Evolutionary conservation across 2,113 vertebrate genomes (phyloP), one percentile per base, ranked within the genome.

Genomic region (Eurypyga helias): DNA sequence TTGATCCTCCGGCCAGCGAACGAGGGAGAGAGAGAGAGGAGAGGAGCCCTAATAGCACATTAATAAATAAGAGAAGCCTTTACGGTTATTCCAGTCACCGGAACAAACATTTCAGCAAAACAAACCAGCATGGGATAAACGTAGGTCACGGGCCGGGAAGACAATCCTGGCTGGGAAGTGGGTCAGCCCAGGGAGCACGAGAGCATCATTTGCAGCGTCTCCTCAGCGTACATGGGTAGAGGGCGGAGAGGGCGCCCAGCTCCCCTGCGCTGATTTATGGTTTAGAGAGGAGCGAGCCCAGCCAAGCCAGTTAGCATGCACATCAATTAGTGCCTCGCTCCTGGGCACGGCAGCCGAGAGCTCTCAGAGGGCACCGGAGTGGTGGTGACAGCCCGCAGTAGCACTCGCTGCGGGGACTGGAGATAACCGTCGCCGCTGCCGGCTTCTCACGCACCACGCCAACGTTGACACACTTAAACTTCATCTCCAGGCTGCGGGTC

Each of bases 131-230:
- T 21, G 88, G 72, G 72, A 94, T 90, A 89, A 95, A 89, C 72
- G 55, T 34, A 93, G 55, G 10, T 88, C 90, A 93, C 3, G 1
- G 75, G 41, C 89, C 23, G 1, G 81, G 87, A 85, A 80, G 71
- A 86, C 87, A 90, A 60, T 80, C 88, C 90, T 51, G 75, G 51
- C 95, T 92, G 66, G 89, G 95, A 97, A 96, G 48, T 86, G 88
- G 92, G 94, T 95, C 90, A 94, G 83, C 38, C 73, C 73, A 21
- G 65, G 54, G 67, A 92, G 81, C 80, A 87, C 1, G 1, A 88
- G 79, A 92, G 86, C 86, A 89, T 58, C 55, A 1, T 21, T 58
- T 72, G 34, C 85, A 45, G 75, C 82, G 85, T 57, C 83, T 71
- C 80, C 19, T 36, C 41, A 66, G 72, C 3, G 7, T 5, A 51